Evolutionary conservation across 2,888 invertebrate genomes (phyloP).

Genomic region (Orthonevra nobilis): DNA sequence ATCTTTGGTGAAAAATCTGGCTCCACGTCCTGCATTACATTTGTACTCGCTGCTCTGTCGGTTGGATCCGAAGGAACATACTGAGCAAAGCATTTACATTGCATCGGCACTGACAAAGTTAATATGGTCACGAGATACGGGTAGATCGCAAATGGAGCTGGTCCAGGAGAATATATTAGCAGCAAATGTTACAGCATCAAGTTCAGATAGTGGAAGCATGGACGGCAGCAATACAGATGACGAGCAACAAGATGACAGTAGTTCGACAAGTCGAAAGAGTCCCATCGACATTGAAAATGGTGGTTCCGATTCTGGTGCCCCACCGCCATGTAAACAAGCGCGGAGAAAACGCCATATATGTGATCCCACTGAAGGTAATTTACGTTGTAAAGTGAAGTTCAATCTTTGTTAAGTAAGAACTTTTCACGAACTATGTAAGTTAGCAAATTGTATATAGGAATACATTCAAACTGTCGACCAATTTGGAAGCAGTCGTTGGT

Average conservation of each 20-base stretch:
- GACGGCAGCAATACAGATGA: constrained; percentile 91
- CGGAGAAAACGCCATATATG: constrained; percentile 78
- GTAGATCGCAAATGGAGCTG: constrained; percentile 80
- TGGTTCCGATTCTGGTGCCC: constrained; percentile 80
- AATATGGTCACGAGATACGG: constrained; percentile 90
- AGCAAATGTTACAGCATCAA: constrained; percentile 82
- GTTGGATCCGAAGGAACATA: constrained; percentile 94
- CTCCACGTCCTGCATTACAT: constrained; percentile 93
- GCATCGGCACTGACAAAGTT: constrained; percentile 94
- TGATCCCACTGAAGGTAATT: constrained; percentile 76
- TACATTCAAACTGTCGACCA: too few species aligned
- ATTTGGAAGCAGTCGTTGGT: too few species aligned
- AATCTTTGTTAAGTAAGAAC: too few species aligned
- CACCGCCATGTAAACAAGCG: constrained; percentile 82
- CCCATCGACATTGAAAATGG: constrained; percentile 80
- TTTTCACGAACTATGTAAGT: too few species aligned
- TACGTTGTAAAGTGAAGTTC: too few species aligned
- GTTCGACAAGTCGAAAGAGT: constrained; percentile 82
- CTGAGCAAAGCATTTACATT: constrained; percentile 94
- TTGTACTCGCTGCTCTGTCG: constrained; percentile 92
- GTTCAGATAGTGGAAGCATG: constrained; percentile 90
- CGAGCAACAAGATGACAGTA: constrained; percentile 84
- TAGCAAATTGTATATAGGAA: too few species aligned
- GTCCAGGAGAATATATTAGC: constrained; percentile 80
- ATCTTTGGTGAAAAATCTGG: constrained; percentile 93